A percentile compares a stretch with the other conserved stretches of the same genome.
Conservation (phyloP, 30 jellyfish, hydroid and myxozoan species). For the Hydractinia echinata region DNA sequence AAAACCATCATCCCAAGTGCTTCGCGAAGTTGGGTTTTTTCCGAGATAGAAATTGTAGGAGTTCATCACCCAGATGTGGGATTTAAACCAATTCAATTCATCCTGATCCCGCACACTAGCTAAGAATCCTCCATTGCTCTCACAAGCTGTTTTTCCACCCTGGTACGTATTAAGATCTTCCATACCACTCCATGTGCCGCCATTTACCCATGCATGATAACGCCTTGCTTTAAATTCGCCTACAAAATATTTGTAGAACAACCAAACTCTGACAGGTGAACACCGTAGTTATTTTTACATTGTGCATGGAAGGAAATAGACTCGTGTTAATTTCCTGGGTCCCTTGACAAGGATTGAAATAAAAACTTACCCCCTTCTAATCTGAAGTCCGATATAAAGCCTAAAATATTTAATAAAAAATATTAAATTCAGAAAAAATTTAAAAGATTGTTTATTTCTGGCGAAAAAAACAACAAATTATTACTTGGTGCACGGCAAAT, state of each 20-base stretch:
- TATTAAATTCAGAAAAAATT: neutral
- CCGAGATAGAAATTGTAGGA: slow-evolving; percentile 7
- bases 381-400: slow-evolving; percentile 8
- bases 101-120: slow-evolving; percentile 13
- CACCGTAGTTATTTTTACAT: too few relatives aligned
- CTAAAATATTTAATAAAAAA: neutral
- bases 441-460: neutral
- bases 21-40: neutral
- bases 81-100: neutral
- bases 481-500: slow-evolving; percentile 9
- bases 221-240: neutral
- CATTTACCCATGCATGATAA: neutral
- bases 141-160: neutral
- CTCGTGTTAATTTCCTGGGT: too few relatives aligned
- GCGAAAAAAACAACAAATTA: neutral
- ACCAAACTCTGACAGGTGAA: too few relatives aligned
- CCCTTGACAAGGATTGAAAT: neutral
- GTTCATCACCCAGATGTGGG: slow-evolving; percentile 1
- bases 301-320: too few relatives aligned
- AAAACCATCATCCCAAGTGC: slow-evolving; percentile 2
- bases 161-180: neutral
- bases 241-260: too few relatives aligned
- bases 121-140: neutral
- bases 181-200: slow-evolving; percentile 12
- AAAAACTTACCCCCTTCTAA: neutral